Evolutionary conservation across 1,140 invertebrate genomes (phyloP), one percentile per base, ranked within the genome.

Genomic region (Lasioglossum baleicum): DNA sequence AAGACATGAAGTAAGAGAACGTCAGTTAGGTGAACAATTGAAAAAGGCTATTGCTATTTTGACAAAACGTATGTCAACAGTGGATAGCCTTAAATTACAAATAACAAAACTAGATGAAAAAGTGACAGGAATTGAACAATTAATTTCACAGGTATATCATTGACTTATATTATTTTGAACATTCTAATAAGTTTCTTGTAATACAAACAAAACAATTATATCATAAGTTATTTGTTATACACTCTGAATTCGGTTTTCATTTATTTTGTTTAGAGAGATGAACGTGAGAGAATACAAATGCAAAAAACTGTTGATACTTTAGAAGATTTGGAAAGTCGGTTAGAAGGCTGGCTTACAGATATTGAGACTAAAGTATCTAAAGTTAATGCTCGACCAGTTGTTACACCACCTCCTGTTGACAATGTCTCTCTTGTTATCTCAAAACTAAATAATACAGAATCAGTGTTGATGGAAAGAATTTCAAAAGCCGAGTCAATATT

Each of bases 1-100:
- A 87, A 92, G 97, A 40, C 97, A 98, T 90, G 97, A 98, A 90
- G 95, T 94, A 74, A 93, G 97, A 20, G 97, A 97, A 89, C 94
- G 96, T 60, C 95, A 96, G 10, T 90, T 97, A 2, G 97, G 96
- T 2, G 97, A 97, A 72, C 94, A 96, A 74, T 86, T 97, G 8
- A 97, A 97, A 92, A 96, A 96, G 90, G 95, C 95, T 2, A 90
- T 98, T 51, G 89, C 93, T 0, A 90, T 94, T 0, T 90, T 98
- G n/a, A 96, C 97, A 63, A 97, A 96, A 88, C 94, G 95, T 56
- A 95, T 96, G 67, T 94, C 95, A 75, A 94, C 94, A 13, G 89
- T 97, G 44, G 96, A 97, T 77, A 94, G 95, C 1, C 89, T 97
- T 4, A 96, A 96, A 88, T 94, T 95, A 3, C 94, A 94, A 58